A percentile compares a stretch with the other conserved stretches of the same genome.
Evolutionary conservation across 2,797 vertebrate species (phyloP).

Genomic region (Melanitta fusca): DNA sequence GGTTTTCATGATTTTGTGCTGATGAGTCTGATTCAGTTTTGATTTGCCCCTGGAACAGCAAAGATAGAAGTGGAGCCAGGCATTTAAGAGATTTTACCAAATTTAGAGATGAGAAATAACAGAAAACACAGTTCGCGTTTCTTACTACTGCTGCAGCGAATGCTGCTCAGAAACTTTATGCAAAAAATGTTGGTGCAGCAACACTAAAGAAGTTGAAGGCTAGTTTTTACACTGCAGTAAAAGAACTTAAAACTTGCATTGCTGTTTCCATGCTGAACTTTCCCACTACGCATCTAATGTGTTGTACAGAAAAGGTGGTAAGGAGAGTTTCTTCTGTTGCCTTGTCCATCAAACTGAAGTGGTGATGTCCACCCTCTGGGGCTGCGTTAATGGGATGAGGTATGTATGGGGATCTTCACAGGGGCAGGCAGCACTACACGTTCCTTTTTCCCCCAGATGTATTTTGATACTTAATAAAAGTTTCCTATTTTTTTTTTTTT

Average conservation of each 20-base stretch:
- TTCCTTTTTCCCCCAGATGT: background rate
- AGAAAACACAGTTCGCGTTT: background rate
- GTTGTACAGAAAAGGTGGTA: background rate
- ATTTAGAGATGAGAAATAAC: background rate
- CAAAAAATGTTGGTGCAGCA: background rate
- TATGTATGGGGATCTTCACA: background rate
- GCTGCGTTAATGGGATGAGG: accelerated
- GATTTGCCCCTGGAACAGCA: background rate
- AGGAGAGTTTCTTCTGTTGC: background rate
- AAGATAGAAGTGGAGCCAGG: background rate
- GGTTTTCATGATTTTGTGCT: background rate
- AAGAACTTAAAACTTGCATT: accelerated
- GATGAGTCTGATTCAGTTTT: background rate
- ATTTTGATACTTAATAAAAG: background rate
- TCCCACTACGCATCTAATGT: accelerated
- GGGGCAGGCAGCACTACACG: background rate
- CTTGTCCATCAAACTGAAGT: too few relatives aligned
- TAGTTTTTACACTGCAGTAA: background rate
- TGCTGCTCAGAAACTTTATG: background rate
- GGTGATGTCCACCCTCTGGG: background rate
- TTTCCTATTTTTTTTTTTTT: background rate
- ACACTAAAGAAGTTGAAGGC: background rate
- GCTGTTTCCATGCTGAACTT: background rate
- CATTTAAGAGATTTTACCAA: background rate
- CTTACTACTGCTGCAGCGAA: background rate